Conservation (phyloP, 1,140 invertebrate genomes). For the Hestina assimilis region DNA sequence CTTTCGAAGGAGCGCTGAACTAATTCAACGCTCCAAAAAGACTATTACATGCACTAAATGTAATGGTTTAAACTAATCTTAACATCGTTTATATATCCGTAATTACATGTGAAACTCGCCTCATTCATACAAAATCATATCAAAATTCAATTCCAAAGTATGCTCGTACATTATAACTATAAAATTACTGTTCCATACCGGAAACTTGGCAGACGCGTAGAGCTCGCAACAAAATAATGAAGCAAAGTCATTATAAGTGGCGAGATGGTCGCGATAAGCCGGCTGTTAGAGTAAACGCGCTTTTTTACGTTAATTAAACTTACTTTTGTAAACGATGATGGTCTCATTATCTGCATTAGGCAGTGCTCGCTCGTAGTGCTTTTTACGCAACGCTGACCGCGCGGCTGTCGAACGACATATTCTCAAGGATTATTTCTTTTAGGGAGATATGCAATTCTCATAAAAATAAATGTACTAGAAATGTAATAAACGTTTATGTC, state of each 20-base stretch:
- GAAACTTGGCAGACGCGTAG: conserved; percentile 57
- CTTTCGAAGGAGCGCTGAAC: too few relatives aligned
- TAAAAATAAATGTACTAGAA: neutral
- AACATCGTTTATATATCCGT: too few relatives aligned
- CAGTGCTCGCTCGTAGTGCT: conserved; percentile 34
- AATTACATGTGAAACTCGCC: too few relatives aligned
- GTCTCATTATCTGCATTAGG: conserved; percentile 63
- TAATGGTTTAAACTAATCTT: too few relatives aligned
- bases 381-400: conserved; percentile 51
- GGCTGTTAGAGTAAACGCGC: conserved; percentile 67
- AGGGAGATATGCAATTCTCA: neutral
- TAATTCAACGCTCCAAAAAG: too few relatives aligned
- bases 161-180: conserved; percentile 59
- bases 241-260: conserved; percentile 72
- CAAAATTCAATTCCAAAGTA: conserved; percentile 37
- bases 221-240: conserved; percentile 70
- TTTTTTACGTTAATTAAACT: conserved; percentile 78
- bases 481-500: too few relatives aligned
- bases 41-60: too few relatives aligned
- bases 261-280: conserved; percentile 63
- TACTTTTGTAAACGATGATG: conserved; percentile 73
- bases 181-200: conserved; percentile 65
- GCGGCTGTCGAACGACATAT: neutral
- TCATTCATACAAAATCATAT: conserved; percentile 3
- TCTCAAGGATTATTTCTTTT: neutral